Evolutionary conservation across 2,113 vertebrate species (phyloP), one percentile per base, ranked within the genome.

Genomic region (Oxyruncus cristatus): DNA sequence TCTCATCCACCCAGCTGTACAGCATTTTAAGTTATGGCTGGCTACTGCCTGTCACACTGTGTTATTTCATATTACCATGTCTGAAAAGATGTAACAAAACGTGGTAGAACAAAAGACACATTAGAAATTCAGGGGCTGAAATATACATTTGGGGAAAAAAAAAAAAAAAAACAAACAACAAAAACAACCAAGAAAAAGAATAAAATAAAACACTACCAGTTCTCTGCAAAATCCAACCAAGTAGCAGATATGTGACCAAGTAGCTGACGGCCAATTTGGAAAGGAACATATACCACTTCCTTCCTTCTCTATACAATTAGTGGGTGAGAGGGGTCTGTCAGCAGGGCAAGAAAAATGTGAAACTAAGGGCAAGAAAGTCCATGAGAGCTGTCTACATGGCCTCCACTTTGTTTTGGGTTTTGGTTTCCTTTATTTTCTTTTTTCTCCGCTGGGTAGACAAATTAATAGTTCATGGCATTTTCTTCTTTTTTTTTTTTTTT

Each of bases 331-430:
- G 24, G 27, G 52, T 88, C 89, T 95, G 74, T 96, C 91, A 95
- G 67, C 66, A 91, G 47, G 61, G 47, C 44, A 94, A 92, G 91
- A 94, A 96, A 91, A 95, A 91, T 61, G 50, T 85, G 87, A 92
- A 93, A 78, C 18, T 44, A 84, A 73, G 61, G 66, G 66, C 70
- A 91, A 89, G 68, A 84, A 91, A 91, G 65, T 93, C 75, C 24
- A 15, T 0, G 0, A 93, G n/a, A 92, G 55, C n/a, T 71, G 61
- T 56, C 66, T 72, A 46, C 42, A 78, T 2, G 32, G 52, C 56
- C 46, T 72, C 42, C 44, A 28, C 73, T 91, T 92, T 81, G 41
- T 21, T 93, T 92, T 53, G 65, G 50, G 33, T 61, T 94, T 78
- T 68, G 27, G 23, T 46, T 93, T 95, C 50, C 67, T 84, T 92